Conservation (phyloP, 2,113 vertebrate species). For the Butastur rufipennis region DNA sequence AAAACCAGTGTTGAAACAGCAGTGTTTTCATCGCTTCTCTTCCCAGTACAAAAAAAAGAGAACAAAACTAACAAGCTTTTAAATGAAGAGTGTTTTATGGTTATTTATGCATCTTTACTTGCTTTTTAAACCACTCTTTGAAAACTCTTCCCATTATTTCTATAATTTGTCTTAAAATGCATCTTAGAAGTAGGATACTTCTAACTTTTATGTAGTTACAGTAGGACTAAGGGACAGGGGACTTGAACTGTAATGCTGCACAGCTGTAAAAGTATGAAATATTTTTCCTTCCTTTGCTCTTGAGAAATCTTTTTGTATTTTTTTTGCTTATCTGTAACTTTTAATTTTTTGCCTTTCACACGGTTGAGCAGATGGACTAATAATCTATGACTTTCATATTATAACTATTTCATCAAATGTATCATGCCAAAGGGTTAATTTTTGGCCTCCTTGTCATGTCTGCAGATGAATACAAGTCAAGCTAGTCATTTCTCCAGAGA, state of each 20-base stretch:
- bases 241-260: background rate
- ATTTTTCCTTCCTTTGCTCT: background rate
- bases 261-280: background rate
- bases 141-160: background rate
- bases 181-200: background rate
- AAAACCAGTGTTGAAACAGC: background rate
- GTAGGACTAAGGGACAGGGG: background rate
- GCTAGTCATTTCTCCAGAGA: slow-evolving; percentile 15
- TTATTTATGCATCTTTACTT: background rate
- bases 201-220: background rate
- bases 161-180: background rate
- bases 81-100: background rate
- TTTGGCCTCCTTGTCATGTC: background rate
- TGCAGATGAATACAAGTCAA: slow-evolving; percentile 18
- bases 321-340: background rate
- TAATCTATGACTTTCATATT: background rate
- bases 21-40: background rate
- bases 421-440: slow-evolving; percentile 4
- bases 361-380: background rate
- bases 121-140: background rate
- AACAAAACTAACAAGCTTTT: background rate
- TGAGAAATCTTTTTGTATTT: background rate
- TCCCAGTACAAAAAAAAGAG: background rate
- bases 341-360: background rate
- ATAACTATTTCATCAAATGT: background rate